These are phyloP conservation scores for Erythrocercus mccallii DNA, from an alignment of 2,113 vertebrate species.

Conservation along the genomic window DNA sequence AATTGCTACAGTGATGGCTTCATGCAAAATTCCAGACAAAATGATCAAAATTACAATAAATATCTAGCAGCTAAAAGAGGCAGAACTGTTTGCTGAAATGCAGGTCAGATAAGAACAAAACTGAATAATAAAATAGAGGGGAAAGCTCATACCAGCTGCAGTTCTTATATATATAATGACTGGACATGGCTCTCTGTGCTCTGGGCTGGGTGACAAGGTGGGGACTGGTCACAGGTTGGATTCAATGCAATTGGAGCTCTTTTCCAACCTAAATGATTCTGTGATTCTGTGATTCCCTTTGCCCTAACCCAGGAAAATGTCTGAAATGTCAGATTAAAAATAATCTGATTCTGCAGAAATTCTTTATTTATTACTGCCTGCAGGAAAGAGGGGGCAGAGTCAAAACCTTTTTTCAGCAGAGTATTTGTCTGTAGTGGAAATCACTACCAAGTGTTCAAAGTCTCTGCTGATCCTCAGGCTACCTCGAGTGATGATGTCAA, in stretches of 20 bases:
- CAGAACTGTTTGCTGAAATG: not conserved
- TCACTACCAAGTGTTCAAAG: conserved; percentile 12
- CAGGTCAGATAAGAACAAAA: not conserved
- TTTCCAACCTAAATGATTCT: not conserved
- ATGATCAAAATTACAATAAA: not conserved
- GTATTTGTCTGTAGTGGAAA: conserved; percentile 34
- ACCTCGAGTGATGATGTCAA: not conserved
- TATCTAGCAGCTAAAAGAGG: not conserved
- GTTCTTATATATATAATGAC: not conserved
- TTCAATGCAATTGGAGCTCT: not conserved
- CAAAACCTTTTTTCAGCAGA: not conserved
- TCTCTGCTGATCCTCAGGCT: not conserved
- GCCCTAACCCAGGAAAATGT: not conserved
- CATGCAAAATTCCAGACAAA: not conserved
- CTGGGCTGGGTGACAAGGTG: not conserved
- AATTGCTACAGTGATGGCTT: not conserved
- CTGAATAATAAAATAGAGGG: not conserved
- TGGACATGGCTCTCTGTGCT: not conserved
- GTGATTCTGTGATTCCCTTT: not conserved
- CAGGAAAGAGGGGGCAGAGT: not conserved
- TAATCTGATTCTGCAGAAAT: not conserved
- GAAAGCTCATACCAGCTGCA: not conserved
- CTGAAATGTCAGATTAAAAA: not conserved
- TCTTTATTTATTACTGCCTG: not conserved
- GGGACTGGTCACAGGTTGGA: not conserved